Base-by-base conservation (phyloP, 2,888 invertebrate species). In the Strigamia maritima region DNA sequence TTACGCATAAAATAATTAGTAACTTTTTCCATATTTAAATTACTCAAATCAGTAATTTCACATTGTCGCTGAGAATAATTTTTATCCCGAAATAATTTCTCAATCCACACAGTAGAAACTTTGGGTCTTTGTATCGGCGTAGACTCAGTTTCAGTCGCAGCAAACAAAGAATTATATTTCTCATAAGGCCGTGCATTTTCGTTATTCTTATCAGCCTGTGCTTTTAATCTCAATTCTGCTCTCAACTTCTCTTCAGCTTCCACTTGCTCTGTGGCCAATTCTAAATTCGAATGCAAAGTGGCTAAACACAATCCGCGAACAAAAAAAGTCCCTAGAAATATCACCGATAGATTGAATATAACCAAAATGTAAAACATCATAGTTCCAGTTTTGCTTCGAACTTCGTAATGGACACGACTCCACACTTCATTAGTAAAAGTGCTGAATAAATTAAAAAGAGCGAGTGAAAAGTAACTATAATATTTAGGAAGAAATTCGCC, bases 341-440 rank as follows among this genome's bases (percentile, higher is more conserved):
- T 60, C 22, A 60, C 60, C 8, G 60, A 6, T 24, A 60, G 19
- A n/a, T 60, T 60, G 22, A 60, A 60, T 16, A 60, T 24, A 10
- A 60, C 60, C 60, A 60, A 60, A 60, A 60, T 60, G 60, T 60
- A 60, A 24, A 60, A 60, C 10, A 60, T 19, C 60, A 60, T 60
- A 4, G 60, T 19, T 10, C 24, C 60, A 3, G 60, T 60, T 19
- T 60, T 19, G 60, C 19, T 19, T 60, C 19, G 19, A 2, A 60
- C 60, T 4, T 2, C n/a, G 2, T 60, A 16, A 19, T 60, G 60
- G n/a, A 60, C 19, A 4, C 60, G 60, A 60, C 60, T 60, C 60
- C 60, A 60, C 2, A 60, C 60, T 60, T 60, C 60, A 10, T 60
- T 60, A 12, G 60, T 60, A 10, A 60, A 60, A 60, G 60, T 60